Base-by-base conservation (phyloP, 1,140 invertebrate genomes). In the Drosophila takahashii region DNA sequence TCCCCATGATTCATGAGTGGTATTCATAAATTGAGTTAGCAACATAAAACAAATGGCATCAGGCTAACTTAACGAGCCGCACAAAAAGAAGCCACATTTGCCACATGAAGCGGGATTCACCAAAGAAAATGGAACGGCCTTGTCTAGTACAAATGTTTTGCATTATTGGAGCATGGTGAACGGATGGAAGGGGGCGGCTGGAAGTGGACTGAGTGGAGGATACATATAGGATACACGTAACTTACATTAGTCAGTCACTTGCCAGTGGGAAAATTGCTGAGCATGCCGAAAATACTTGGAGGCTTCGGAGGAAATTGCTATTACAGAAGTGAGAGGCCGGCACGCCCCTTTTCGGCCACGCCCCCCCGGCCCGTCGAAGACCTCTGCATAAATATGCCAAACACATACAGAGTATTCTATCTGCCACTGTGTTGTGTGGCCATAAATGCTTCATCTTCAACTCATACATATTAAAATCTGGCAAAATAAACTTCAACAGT, bases 401-500 rank as follows among this genome's bases (percentile, higher is more conserved):
- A 77, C 81, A 85, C 81, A 86, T 66, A 62, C 59, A 53, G 32
- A 54, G 52, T 39, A 44, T 75, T 75, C 45, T 69, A 86, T 77
- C 81, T 86, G 72, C 42, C 66, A 73, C 64, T 74, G 54, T 53
- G 15, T 52, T 79, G 32, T 75, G 53, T 69, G 53, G 65, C 50
- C 70, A 81, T 86, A 86, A 86, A 83, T 86, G 84, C 75, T 89
- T 77, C 79, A 83, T 87, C 79, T 83, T 89, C 79, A 69, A 70
- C 83, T 87, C 83, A 87, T 89, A 89, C 83, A 87, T 87, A 87
- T 87, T 87, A 83, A 87, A 87, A 87, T 87, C 84, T 87, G 79
- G 59, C 71, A 83, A 83, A 83, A 87, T 87, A 79, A 89, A 87
- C 84, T 87, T 89, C 79, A 79, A 73, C 84, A 87, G 83, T 89